Percentiles rank a stretch among this genome's conserved stretches.
These are phyloP conservation scores for Triplophysa dalaica DNA, from an alignment of 2,113 vertebrate genomes.

Conservation along the genomic window DNA sequence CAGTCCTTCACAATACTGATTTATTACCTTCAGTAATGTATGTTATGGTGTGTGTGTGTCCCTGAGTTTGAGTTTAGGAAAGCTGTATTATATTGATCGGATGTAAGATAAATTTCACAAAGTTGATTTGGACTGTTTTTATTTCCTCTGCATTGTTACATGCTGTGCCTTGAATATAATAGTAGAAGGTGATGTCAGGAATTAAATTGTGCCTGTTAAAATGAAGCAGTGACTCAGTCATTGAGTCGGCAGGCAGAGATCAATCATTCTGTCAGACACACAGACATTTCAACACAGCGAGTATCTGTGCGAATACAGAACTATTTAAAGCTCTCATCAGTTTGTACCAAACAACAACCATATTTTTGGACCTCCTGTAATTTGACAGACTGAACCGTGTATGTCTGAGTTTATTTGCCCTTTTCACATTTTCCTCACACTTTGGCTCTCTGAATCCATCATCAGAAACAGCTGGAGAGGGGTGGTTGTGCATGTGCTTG, in stretches of 20 bases:
- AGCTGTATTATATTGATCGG: background rate
- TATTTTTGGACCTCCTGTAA: constrained; percentile 9
- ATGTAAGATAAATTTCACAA: background rate
- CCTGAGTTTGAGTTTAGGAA: background rate
- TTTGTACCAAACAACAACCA: background rate
- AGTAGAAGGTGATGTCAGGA: background rate
- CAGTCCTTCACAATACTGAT: background rate
- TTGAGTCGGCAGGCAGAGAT: background rate
- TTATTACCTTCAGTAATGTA: background rate
- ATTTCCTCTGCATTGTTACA: background rate
- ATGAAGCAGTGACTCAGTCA: background rate
- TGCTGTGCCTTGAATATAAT: background rate
- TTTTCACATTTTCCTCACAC: background rate
- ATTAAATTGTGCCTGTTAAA: constrained; percentile 17
- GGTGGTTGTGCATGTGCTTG: background rate
- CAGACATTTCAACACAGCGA: background rate
- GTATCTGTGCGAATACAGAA: background rate
- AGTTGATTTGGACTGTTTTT: background rate
- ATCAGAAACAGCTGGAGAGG: constrained; percentile 6
- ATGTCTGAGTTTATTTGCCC: constrained; percentile 32
- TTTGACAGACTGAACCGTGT: constrained; percentile 25
- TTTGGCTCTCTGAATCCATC: background rate
- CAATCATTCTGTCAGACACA: constrained; percentile 13
- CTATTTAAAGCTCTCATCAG: background rate
- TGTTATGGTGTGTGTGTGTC: background rate